Evolutionary conservation across 2,888 invertebrate genomes (phyloP), one percentile per base, ranked within the genome.

Genomic region (Drosophila anomalata): DNA sequence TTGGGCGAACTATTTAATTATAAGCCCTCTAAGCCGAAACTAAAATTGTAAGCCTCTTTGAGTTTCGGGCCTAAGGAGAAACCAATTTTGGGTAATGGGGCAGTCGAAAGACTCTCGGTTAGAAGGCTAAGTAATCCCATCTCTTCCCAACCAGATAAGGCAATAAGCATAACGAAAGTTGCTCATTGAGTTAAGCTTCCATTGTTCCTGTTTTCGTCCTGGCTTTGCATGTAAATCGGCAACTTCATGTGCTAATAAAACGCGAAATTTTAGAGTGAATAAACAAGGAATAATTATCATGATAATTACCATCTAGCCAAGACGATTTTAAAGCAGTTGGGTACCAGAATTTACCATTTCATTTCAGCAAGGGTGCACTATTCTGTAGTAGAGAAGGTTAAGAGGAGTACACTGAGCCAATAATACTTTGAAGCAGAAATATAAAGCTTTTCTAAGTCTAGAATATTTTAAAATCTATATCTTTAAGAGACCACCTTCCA

Each of bases 201-300:
- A 36, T 36, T 62, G 59, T 55, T 50, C 22, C 22, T 46, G 54
- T 50, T 52, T 51, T 60, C 20, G 20, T 42, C 36, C 33, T 14
- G 46, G 52, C 56, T 75, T 74, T 58, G 47, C 57, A 50, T 61
- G 52, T 63, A 78, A 73, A 58, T 63, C 53, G 17, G 36, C 47
- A 65, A 78, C 66, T 76, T 79, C 79, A 78, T 69, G 79, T 51
- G 58, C 61, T 69, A 69, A 87, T 85, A 87, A 85, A 86, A 80
- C 76, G 76, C 58, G 67, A 68, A 61, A 78, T 75, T 88, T 86
- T 86, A 84, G 70, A 87, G 87, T 87, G 73, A 76, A 88, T 84
- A 85, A 88, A 88, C 74, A 80, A 78, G 87, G 76, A 83, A 73
- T 80, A 87, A 87, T 84, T 75, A 58, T 87, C 77, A 83, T 77